Conservation (phyloP, 2,113 vertebrate species). For the Paralichthys olivaceus region DNA sequence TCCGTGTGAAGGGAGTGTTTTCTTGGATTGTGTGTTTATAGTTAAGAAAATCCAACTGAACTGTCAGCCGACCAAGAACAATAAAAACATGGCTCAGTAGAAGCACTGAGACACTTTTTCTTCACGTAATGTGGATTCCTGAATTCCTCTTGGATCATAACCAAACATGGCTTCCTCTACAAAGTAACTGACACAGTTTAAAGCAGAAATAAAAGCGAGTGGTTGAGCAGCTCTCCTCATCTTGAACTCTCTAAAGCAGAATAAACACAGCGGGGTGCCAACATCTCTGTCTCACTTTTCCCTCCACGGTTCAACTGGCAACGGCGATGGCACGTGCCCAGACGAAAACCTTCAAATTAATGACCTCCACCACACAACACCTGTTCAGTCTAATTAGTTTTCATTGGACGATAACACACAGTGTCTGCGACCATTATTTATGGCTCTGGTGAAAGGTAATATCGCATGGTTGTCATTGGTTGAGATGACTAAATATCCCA, state of each 20-base stretch:
- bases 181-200: background rate
- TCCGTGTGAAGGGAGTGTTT: constrained; percentile 6
- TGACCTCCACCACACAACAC: constrained; percentile 76
- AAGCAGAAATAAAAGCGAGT: background rate
- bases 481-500: constrained; percentile 54
- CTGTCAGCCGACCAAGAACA: background rate
- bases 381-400: constrained; percentile 79
- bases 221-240: background rate
- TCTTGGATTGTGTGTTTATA: constrained; percentile 9
- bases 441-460: constrained; percentile 56
- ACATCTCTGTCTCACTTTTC: constrained; percentile 42
- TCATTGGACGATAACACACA: constrained; percentile 67
- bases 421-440: constrained; percentile 67
- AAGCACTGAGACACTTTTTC: background rate
- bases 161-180: background rate
- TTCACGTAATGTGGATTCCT: background rate
- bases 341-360: constrained; percentile 69
- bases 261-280: constrained; percentile 16
- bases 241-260: constrained; percentile 17
- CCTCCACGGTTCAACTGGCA: constrained; percentile 32
- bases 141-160: background rate
- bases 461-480: constrained; percentile 63
- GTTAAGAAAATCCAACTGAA: no score
- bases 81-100: background rate
- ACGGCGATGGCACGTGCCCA: constrained; percentile 38